Conservation (phyloP, 2,797 vertebrate genomes). For the Tragelaphus oryx region DNA sequence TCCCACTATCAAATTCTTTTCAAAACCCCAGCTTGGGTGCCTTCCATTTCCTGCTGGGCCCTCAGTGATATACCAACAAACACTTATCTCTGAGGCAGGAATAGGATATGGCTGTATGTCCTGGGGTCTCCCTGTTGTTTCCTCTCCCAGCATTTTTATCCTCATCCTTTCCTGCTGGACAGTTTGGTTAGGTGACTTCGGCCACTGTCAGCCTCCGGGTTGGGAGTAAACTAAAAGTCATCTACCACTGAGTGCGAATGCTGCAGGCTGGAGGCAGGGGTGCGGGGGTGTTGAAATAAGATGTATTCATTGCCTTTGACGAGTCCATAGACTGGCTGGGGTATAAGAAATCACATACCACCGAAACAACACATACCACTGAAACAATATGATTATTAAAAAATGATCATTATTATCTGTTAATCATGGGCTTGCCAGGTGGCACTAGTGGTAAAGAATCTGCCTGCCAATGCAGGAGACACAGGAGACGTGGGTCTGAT, state of each 20-base stretch:
- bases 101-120: not conserved
- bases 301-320: not conserved
- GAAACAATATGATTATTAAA: not conserved
- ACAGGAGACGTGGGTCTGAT: not conserved
- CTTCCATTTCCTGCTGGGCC: not conserved
- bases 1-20: not conserved
- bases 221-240: not conserved
- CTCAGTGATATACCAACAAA: not conserved
- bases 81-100: not conserved
- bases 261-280: not conserved
- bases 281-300: not conserved
- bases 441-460: not conserved
- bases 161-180: not conserved
- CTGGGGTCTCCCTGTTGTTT: not conserved
- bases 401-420: not conserved
- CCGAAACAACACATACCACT: not conserved
- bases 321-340: not conserved
- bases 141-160: not conserved
- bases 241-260: not conserved
- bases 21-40: not conserved
- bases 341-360: not conserved
- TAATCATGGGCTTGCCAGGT: not conserved
- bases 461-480: not conserved
- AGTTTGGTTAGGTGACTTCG: not conserved
- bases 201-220: not conserved